Percentiles rank a stretch among this genome's conserved stretches.
phyloP scores from a whole-genome alignment of 2,888 invertebrate genomes.

The Amphimallon solstitiale region DNA sequence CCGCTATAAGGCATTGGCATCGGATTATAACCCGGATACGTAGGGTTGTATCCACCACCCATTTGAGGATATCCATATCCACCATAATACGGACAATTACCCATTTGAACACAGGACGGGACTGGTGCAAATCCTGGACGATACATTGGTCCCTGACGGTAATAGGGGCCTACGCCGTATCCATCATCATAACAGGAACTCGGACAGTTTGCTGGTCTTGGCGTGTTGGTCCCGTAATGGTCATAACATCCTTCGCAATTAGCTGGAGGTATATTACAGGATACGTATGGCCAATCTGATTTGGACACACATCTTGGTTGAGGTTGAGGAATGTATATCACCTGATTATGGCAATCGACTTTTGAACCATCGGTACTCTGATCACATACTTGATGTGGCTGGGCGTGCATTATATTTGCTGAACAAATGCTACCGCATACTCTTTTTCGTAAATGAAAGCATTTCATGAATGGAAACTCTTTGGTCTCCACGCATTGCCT shows the following conservation, averaged over 20 bases:
- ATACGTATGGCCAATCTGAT: constrained; percentile 59
- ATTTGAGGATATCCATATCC: neutral
- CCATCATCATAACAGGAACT: constrained; percentile 58
- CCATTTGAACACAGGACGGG: constrained; percentile 49
- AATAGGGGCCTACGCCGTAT: constrained; percentile 50
- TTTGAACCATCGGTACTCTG: constrained; percentile 39
- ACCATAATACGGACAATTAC: constrained; percentile 37
- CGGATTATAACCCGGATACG: neutral
- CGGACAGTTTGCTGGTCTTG: constrained; percentile 47
- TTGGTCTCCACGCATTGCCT: constrained; percentile 56
- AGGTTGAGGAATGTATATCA: constrained; percentile 57
- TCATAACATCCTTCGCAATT: constrained; percentile 59
- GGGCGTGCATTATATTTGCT: constrained; percentile 58
- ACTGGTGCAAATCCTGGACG: constrained; percentile 51
- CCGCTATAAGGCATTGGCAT: constrained; percentile 19
- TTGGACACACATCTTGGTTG: constrained; percentile 58
- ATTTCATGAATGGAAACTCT: constrained; percentile 53
- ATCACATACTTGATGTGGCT: constrained; percentile 53
- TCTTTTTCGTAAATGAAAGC: constrained; percentile 57
- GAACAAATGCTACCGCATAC: constrained; percentile 58
- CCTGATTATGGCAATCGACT: constrained; percentile 53
- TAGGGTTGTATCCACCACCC: neutral
- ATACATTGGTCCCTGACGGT: constrained; percentile 57
- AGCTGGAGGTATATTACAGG: constrained; percentile 49
- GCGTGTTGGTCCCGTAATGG: constrained; percentile 43